Evolutionary conservation across 1,140 invertebrate genomes (phyloP).

Genomic region (Agrypnia vestita): DNA sequence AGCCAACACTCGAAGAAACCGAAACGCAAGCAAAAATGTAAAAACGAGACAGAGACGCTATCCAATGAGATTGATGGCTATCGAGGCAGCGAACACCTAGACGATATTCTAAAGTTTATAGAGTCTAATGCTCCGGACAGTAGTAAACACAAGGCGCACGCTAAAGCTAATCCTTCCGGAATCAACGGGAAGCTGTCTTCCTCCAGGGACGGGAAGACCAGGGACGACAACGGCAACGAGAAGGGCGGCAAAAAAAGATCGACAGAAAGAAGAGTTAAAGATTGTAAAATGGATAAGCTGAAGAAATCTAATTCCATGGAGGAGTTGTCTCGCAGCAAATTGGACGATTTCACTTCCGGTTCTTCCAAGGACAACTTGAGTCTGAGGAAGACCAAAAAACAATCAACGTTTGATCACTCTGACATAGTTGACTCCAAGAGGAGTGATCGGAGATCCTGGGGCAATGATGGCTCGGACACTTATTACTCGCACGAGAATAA

Average conservation of each 20-base stretch:
- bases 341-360: conserved; percentile 78
- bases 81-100: conserved; percentile 76
- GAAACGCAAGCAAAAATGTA: conserved; percentile 72
- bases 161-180: conserved; percentile 20
- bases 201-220: conserved; percentile 64
- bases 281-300: conserved; percentile 68
- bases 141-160: conserved; percentile 60
- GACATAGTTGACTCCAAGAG: conserved; percentile 51
- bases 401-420: conserved; percentile 67
- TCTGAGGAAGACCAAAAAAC: conserved; percentile 66
- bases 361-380: conserved; percentile 66
- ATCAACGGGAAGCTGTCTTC: conserved; percentile 51
- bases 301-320: conserved; percentile 81
- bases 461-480: conserved; percentile 73
- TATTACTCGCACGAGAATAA: conserved; percentile 65
- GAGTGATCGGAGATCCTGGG: conserved; percentile 75
- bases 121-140: conserved; percentile 70
- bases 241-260: conserved; percentile 68
- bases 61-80: conserved; percentile 79
- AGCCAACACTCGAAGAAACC: conserved; percentile 74
- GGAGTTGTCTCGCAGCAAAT: conserved; percentile 80
- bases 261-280: conserved; percentile 67
- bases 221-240: conserved; percentile 68
- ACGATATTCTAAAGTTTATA: conserved; percentile 74
- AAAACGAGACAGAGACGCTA: conserved; percentile 76